Evolutionary conservation across 1,140 invertebrate genomes (phyloP), one percentile per base, ranked within the genome.

Genomic region (Drosophila kepulauana): DNA sequence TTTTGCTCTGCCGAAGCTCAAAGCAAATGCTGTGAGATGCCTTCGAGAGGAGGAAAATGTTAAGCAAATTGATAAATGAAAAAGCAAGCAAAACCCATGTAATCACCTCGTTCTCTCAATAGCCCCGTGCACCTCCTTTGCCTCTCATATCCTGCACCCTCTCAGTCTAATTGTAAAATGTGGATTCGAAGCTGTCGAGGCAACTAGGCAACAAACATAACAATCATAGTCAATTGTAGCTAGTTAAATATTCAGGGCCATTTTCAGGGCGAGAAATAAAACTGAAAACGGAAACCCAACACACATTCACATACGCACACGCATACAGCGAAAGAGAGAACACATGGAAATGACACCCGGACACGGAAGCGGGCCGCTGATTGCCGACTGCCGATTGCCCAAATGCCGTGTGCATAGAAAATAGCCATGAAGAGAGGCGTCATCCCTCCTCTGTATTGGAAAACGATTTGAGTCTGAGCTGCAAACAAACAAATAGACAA

Each of bases 161-260:
- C 30, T 11, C 15, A 72, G 52, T 75, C 75, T 85, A 85, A 85
- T 85, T 85, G 82, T 87, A 72, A 85, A 82, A 76, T 69, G 74
- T 63, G 57, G 15, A 51, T 30, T 16, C 46, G 35, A 62, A 16
- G 66, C 66, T 41, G 62, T 54, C 48, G 51, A 65, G 43, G 51
- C 51, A 56, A 41, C 69, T 65, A 20, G 70, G 56, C 62, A 49
- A 72, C 70, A 78, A 75, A 82, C 82, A 85, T 85, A 85, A 85
- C 82, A 85, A 85, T 85, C 82, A 85, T 85, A 78, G 82, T 79
- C 82, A 82, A 85, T 85, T 87, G 82, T 68, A 72, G 82, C 79
- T 77, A 78, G 82, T 85, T 85, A 85, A 85, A 85, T 85, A 85
- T 85, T 85, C 82, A 87, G 81, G 82, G 65, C 41, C 56, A 41